Evolutionary conservation across 2,888 invertebrate genomes (phyloP), one percentile per base, ranked within the genome.

Genomic region (Nemotelus pantherinus): DNA sequence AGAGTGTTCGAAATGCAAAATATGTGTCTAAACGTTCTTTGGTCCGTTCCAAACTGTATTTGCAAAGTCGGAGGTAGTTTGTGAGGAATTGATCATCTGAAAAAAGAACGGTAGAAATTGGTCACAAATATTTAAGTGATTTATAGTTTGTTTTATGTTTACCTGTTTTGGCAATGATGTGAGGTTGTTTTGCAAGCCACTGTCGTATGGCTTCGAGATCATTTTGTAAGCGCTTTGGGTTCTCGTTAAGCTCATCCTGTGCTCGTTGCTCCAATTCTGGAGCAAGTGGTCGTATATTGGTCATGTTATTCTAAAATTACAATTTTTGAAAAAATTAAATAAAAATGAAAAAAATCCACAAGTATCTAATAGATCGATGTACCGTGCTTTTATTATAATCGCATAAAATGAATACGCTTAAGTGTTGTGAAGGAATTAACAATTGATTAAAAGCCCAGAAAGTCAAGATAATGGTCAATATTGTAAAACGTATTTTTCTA

Each of bases 21-120:
- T 87, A 90, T 68, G 88, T 85, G 82, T 92, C 92, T 4, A 92
- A 79, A 83, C 91, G 92, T 80, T 90, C 88, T 82, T 92, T 92
- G 2, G 90, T 87, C 65, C 89, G 86, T 82, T 92, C 91, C 82
- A 92, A 83, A 80, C 91, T 92, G 83, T 88, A 91, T 84, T 92
- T 92, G 82, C 91, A 90, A 53, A 92, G 91, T 6, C 92, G 88
- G 39, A 93, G 85, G 83, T 92, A 92, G 1, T 89, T 85, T 4
- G 90, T 82, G 70, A 92, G 82, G 87, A 90, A 91, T 84, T 92
- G 91, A 81, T 92, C 91, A 84, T 91, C 91, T 89, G 83, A n/a
- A 82, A 82, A 55, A 64, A 53, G 47, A 55, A 68, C 25, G 68
- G 64, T 58, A 25, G 48, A 25, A 9, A 43, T 65, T 65, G 6